phyloP scores from a whole-genome alignment of 2,888 invertebrate species.

The Cerastis leucographa region DNA sequence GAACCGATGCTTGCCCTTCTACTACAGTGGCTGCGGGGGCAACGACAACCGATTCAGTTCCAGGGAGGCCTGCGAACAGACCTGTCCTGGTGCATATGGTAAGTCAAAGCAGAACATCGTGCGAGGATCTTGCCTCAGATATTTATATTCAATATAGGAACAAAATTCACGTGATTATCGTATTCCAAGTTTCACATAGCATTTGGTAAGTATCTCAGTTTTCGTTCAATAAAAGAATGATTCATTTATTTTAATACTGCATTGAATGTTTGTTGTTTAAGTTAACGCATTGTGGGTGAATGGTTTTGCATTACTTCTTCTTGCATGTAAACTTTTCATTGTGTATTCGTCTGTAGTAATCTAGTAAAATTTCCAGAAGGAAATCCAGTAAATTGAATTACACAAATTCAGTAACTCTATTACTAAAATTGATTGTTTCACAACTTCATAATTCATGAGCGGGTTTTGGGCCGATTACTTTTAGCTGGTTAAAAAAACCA shows the following conservation, averaged over 20 bases:
- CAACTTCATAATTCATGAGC: not conserved
- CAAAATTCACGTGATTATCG: not conserved
- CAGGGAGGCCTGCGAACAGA: constrained; percentile 93
- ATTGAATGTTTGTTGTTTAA: not conserved
- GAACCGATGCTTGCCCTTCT: constrained; percentile 97
- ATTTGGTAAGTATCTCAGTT: not conserved
- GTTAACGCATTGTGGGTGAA: constrained; percentile 19
- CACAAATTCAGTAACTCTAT: not conserved
- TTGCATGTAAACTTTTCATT: constrained; percentile 30
- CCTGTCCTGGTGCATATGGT: constrained; percentile 95
- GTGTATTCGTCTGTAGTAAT: not conserved
- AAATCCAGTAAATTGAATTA: not conserved
- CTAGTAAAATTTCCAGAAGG: constrained; percentile 1
- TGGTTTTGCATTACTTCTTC: constrained; percentile 9
- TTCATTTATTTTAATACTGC: not conserved
- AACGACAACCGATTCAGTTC: constrained; percentile 96
- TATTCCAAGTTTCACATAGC: not conserved
- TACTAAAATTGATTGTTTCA: not conserved
- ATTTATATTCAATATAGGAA: not conserved
- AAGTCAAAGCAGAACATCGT: constrained; percentile 90
- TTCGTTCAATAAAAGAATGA: not conserved
- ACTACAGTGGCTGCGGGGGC: constrained; percentile 97
- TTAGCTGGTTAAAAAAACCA: not conserved
- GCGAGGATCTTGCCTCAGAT: not conserved
- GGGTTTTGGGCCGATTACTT: not conserved